These are phyloP conservation scores for Sylvilagus floridanus DNA, from an alignment of 2,797 vertebrate genomes.

Conservation along the genomic window DNA sequence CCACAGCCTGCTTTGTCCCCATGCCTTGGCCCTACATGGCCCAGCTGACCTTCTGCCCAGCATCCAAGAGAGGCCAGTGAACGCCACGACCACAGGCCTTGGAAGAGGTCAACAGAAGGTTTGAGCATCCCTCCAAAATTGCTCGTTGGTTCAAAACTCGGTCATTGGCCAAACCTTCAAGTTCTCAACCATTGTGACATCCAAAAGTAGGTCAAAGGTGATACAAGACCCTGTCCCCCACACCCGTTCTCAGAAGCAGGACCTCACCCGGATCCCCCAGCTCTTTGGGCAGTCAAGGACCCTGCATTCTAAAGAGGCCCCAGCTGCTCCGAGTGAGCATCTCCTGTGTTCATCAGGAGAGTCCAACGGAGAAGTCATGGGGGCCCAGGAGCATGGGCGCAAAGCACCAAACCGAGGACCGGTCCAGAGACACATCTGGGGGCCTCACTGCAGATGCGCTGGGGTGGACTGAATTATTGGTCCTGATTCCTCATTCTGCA, in stretches of 20 bases:
- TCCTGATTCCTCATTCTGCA: accelerated
- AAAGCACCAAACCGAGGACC: neutral
- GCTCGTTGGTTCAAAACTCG: too few relatives aligned
- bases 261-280: neutral
- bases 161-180: neutral
- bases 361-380: neutral
- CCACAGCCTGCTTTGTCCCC: neutral
- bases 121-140: neutral
- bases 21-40: too few relatives aligned
- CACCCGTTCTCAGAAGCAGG: neutral
- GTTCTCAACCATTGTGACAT: neutral
- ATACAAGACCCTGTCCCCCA: neutral
- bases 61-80: neutral
- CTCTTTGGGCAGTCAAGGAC: neutral
- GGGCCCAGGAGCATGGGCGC: accelerated
- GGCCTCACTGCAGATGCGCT: neutral
- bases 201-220: neutral
- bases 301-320: neutral
- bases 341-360: neutral
- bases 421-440: accelerated
- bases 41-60: neutral
- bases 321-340: neutral
- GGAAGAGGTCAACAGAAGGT: neutral
- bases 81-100: neutral
- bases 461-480: neutral